Conservation (phyloP, 53 echinoderm and acorn worm genomes). For the Mesocentrotus franciscanus region DNA sequence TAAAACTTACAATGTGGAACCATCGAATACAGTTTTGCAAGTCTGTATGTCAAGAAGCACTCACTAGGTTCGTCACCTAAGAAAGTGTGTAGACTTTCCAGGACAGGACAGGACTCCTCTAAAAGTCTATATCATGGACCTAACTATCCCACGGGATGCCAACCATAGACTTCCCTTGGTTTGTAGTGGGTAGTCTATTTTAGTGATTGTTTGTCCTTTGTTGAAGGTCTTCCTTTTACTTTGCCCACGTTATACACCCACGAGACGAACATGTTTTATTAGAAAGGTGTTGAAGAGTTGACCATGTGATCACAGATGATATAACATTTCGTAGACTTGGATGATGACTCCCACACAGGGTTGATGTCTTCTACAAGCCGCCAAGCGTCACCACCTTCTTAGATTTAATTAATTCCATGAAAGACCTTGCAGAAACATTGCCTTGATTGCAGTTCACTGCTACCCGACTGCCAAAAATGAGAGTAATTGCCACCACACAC, state of each 20-base stretch:
- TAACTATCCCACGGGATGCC: not conserved
- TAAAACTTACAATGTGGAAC: not conserved
- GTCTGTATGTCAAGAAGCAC: not conserved
- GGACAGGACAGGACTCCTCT: no score
- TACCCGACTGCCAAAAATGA: not conserved
- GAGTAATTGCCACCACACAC: conserved; percentile 30
- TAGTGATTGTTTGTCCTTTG: not conserved
- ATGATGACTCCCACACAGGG: not conserved
- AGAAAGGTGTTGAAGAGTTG: not conserved
- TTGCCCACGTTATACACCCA: not conserved
- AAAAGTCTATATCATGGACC: not conserved
- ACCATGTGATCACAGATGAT: not conserved
- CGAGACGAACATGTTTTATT: not conserved
- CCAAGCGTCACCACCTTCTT: not conserved
- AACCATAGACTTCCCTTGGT: not conserved
- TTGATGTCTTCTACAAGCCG: not conserved
- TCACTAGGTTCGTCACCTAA: not conserved
- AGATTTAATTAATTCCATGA: not conserved
- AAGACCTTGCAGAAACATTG: not conserved
- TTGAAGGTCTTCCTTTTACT: not conserved
- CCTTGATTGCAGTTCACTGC: not conserved
- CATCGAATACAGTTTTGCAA: not conserved
- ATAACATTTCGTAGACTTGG: not conserved
- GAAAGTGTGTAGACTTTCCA: not conserved
- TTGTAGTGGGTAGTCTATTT: not conserved